Conservation (phyloP, 1,140 invertebrate species). For the Gonioctena quinquepunctata region DNA sequence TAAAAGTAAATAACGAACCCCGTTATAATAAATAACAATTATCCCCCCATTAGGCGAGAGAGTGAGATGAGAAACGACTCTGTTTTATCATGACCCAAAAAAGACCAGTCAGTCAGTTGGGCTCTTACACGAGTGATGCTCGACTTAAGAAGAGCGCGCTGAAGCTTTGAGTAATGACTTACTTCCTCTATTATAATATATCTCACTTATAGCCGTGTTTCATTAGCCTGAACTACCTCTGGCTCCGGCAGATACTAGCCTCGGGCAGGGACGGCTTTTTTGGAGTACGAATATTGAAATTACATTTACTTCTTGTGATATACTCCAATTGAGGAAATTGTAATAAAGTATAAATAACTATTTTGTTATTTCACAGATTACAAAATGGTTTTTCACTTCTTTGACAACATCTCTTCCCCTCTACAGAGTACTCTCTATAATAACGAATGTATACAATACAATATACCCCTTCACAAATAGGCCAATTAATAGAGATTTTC, state of each 20-base stretch:
- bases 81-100: conserved; percentile 19
- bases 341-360: too few relatives aligned
- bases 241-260: conserved; percentile 31
- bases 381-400: too few relatives aligned
- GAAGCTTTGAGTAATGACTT: conserved; percentile 43
- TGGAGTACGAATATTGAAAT: background rate
- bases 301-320: too few relatives aligned
- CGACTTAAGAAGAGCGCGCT: conserved; percentile 12
- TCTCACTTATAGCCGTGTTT: conserved; percentile 47
- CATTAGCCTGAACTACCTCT: conserved; percentile 34
- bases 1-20: too few relatives aligned
- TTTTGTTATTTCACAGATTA: too few relatives aligned
- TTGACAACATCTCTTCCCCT: too few relatives aligned
- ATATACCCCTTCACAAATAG: too few relatives aligned
- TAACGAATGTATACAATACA: too few relatives aligned
- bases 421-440: too few relatives aligned
- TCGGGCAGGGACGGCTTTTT: background rate
- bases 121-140: conserved; percentile 15
- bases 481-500: too few relatives aligned
- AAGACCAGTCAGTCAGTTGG: conserved; percentile 16
- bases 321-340: too few relatives aligned
- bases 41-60: background rate
- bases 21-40: background rate
- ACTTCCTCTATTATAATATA: conserved; percentile 48
- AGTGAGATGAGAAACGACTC: conserved; percentile 8